These are phyloP conservation scores for Synanthedon myopaeformis DNA, from an alignment of 2,888 invertebrate genomes.

Conservation along the genomic window DNA sequence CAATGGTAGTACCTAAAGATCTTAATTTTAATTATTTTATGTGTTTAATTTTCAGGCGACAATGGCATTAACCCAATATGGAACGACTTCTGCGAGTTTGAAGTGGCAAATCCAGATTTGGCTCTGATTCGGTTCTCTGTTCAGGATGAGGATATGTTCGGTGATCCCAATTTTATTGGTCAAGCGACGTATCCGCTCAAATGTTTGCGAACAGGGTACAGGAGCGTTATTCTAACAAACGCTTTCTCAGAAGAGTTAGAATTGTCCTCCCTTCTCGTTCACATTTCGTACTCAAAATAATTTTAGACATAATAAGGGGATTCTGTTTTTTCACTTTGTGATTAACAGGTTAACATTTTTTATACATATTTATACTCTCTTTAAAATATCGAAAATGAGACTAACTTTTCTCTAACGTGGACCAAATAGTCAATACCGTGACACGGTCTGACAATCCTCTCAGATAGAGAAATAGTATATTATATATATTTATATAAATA, in stretches of 20 bases:
- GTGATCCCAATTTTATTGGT: conserved; percentile 95
- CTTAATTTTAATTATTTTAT: neutral
- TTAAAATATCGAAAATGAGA: too few relatives aligned
- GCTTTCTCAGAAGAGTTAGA: conserved; percentile 93
- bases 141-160: conserved; percentile 97
- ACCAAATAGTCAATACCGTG: too few relatives aligned
- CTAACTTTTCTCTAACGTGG: too few relatives aligned
- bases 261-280: conserved; percentile 88
- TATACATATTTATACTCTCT: too few relatives aligned
- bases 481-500: too few relatives aligned
- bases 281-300: conserved; percentile 37
- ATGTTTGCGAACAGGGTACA: conserved; percentile 85
- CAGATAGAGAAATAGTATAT: too few relatives aligned
- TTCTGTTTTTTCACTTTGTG: too few relatives aligned
- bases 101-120: conserved; percentile 82
- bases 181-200: conserved; percentile 93
- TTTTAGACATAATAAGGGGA: too few relatives aligned
- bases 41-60: conserved; percentile 72
- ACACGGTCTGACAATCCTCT: too few relatives aligned
- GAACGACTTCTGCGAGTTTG: conserved; percentile 89
- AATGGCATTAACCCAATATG: conserved; percentile 95
- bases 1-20: too few relatives aligned
- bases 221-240: conserved; percentile 92
- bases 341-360: too few relatives aligned
- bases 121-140: conserved; percentile 89